These are phyloP conservation scores for Malurus alboscapulatus DNA, from an alignment of 2,113 vertebrate genomes.

Conservation along the genomic window DNA sequence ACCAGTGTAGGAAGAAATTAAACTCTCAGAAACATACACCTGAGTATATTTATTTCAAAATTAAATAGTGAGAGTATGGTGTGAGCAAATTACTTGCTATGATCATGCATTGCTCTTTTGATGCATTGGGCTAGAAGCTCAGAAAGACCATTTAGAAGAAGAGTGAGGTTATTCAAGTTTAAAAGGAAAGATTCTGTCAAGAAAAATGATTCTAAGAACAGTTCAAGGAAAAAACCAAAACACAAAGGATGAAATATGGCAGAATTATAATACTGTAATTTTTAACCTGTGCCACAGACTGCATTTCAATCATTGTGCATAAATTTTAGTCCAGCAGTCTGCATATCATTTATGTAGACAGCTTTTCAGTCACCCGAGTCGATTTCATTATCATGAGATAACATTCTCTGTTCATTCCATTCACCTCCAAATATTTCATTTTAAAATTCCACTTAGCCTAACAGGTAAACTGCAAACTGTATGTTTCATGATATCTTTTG, in stretches of 20 bases:
- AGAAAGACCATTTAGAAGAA: neutral
- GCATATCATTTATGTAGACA: neutral
- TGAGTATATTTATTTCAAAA: neutral
- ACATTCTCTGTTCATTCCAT: neutral
- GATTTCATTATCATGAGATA: neutral
- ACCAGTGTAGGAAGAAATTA: neutral
- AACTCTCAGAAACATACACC: accelerated
- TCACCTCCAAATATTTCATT: neutral
- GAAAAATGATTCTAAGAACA: slow-evolving; percentile 20
- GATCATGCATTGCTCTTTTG: neutral
- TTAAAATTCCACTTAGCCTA: neutral
- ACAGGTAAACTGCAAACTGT: neutral
- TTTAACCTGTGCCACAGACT: neutral
- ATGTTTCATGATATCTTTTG: neutral
- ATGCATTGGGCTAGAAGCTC: neutral
- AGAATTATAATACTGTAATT: neutral
- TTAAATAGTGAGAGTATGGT: neutral
- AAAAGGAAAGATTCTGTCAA: neutral
- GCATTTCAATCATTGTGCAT: neutral
- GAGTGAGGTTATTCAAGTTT: neutral
- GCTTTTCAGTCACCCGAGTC: neutral
- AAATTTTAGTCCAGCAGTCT: slow-evolving; percentile 22
- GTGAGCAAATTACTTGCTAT: neutral
- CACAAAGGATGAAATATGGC: neutral
- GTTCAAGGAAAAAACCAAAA: neutral